A percentile compares a stretch with the other conserved stretches of the same genome.
These are phyloP conservation scores for Cydia amplana DNA, from an alignment of 1,140 invertebrate species.

Conservation along the genomic window DNA sequence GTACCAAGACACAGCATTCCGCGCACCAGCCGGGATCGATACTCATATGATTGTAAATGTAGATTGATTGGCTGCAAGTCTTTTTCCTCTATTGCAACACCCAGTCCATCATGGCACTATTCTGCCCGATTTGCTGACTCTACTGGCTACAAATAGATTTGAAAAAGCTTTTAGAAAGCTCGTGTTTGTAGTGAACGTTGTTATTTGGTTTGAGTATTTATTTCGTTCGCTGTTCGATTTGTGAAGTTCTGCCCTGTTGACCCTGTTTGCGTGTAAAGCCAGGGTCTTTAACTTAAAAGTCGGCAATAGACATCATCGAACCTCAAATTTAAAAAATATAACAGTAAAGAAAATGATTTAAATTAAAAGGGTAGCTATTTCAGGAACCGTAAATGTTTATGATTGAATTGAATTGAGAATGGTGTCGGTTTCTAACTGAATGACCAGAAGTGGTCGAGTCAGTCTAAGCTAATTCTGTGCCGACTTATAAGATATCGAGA, in stretches of 20 bases:
- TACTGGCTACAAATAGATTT: constrained; percentile 19
- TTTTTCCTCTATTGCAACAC: constrained; percentile 57
- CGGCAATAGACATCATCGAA: not conserved
- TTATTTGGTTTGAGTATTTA: constrained; percentile 30
- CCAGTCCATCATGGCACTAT: constrained; percentile 61
- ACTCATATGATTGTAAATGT: constrained; percentile 77
- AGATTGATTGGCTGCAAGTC: constrained; percentile 72
- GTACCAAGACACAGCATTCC: constrained; percentile 49
- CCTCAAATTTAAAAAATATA: no score
- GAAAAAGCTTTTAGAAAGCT: constrained; percentile 26
- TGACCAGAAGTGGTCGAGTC: no score
- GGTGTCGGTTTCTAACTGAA: no score
- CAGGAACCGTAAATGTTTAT: no score
- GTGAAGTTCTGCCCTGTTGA: constrained; percentile 24
- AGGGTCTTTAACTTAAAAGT: not conserved
- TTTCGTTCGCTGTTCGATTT: constrained; percentile 5
- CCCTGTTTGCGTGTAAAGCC: constrained; percentile 16
- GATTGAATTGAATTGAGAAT: no score
- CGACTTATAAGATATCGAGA: no score
- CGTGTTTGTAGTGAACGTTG: constrained; percentile 28
- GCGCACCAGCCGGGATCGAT: constrained; percentile 56
- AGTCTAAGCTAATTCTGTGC: no score
- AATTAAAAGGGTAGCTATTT: no score
- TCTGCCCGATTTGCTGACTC: constrained; percentile 53
- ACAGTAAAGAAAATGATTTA: no score